Conservation (phyloP, 2,113 vertebrate genomes). For the Phrynosoma blainvillii region DNA sequence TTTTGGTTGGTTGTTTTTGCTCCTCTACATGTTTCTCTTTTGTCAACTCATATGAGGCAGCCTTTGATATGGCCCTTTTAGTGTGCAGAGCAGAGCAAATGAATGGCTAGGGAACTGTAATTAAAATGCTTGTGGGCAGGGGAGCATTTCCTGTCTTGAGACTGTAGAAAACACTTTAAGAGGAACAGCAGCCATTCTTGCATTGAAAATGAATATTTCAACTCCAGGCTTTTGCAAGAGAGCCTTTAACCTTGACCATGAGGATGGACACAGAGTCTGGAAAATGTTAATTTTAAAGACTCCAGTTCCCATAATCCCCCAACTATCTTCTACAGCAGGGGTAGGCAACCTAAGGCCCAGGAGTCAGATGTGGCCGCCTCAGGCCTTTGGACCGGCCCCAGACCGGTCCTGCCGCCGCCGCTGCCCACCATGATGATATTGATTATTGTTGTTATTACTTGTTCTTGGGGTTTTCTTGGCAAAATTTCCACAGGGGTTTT, state of each 20-base stretch:
- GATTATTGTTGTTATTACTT: too few relatives aligned
- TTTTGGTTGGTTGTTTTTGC: not conserved
- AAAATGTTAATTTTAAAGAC: not conserved
- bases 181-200: not conserved
- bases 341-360: too few relatives aligned
- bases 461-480: too few relatives aligned
- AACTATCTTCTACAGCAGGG: too few relatives aligned
- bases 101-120: conserved; percentile 15
- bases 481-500: too few relatives aligned
- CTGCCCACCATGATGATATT: too few relatives aligned
- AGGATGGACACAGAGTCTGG: too few relatives aligned
- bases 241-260: too few relatives aligned
- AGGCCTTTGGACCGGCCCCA: too few relatives aligned
- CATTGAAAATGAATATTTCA: not conserved
- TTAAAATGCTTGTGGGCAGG: conserved; percentile 56
- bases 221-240: not conserved
- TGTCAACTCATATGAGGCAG: not conserved
- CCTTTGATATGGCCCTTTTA: not conserved
- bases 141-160: conserved; percentile 61
- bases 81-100: conserved; percentile 21
- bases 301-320: too few relatives aligned
- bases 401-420: too few relatives aligned
- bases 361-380: too few relatives aligned
- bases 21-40: conserved; percentile 4
- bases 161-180: not conserved